These are phyloP conservation scores for Zonotrichia leucophrys DNA, from an alignment of 2,113 vertebrate species.

Conservation along the genomic window DNA sequence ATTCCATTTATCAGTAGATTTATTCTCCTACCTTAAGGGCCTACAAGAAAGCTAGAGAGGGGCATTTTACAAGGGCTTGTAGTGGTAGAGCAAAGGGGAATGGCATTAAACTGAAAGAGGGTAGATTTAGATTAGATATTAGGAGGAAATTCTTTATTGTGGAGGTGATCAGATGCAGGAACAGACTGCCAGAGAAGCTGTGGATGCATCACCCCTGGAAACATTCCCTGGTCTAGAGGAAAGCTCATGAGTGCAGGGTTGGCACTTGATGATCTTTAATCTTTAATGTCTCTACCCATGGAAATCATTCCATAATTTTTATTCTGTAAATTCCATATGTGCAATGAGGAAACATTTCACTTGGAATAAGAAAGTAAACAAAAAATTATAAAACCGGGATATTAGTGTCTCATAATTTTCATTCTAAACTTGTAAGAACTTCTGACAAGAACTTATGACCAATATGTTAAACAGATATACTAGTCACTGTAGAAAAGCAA, in stretches of 20 bases:
- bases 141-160: background rate
- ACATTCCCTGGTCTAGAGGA: background rate
- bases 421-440: conserved; percentile 3
- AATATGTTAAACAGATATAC: background rate
- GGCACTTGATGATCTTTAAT: background rate
- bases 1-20: background rate
- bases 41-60: background rate
- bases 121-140: background rate
- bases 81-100: background rate
- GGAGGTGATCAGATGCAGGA: background rate
- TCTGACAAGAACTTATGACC: background rate
- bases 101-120: background rate
- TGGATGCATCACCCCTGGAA: background rate
- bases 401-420: background rate
- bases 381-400: background rate
- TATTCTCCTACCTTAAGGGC: background rate
- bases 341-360: background rate
- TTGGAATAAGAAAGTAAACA: background rate
- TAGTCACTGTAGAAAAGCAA: background rate
- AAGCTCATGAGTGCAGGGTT: fast-evolving
- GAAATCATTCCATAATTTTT: background rate
- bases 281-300: background rate
- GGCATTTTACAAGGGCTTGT: background rate
- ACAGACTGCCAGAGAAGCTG: background rate
- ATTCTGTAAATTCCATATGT: background rate